Base-by-base conservation (phyloP, 2,797 vertebrate genomes). In the Zonotrichia albicollis region DNA sequence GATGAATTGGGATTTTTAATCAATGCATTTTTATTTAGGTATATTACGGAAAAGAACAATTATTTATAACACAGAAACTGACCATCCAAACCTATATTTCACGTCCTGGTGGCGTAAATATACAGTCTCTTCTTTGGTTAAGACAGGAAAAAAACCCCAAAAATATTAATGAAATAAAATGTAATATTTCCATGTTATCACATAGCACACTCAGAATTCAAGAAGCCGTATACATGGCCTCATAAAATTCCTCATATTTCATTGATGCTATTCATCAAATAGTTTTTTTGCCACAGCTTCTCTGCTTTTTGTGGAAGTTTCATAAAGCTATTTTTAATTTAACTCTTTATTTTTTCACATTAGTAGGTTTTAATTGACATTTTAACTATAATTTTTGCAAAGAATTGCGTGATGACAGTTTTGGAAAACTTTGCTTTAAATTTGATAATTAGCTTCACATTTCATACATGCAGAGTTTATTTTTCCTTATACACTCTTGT, bases 21-120 rank as follows among this genome's bases (percentile, higher is more conserved):
- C 11, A 67, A 13, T 16, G 3, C 14, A 38, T 16, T 60, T 86
- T 68, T 30, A 34, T 75, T 86, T 53, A 25, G 3, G 14, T 17
- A 6, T 55, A 36, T 78, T 51, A 45, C 12, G 58, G 22, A 58
- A 60, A 88, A 42, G 6, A 26, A 54, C 0, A n/a, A 30, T 38
- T 58, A 26, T 26, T 58, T 78, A 5, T 38, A 26, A 74, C 81
- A 21, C 7, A 48, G 16, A 62, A 62, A 32, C 7, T 51, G 16
- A 20, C 19, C 19, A 42, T 12, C 8, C 10, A 77, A 83, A 29
- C 2, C 5, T 65, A 3, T 55, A 22, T 60, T 82, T 73, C 25
- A 36, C 1, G 29, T 53, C 8, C 5, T 2, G 0, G 3, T 30
- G 22, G 5, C 2, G 9, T 34, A 62, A 72, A 74, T 58, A 29